A percentile compares a stretch with the other conserved stretches of the same genome.
Evolutionary conservation across 2,797 vertebrate species (phyloP).

Genomic region (Glyptemys insculpta): DNA sequence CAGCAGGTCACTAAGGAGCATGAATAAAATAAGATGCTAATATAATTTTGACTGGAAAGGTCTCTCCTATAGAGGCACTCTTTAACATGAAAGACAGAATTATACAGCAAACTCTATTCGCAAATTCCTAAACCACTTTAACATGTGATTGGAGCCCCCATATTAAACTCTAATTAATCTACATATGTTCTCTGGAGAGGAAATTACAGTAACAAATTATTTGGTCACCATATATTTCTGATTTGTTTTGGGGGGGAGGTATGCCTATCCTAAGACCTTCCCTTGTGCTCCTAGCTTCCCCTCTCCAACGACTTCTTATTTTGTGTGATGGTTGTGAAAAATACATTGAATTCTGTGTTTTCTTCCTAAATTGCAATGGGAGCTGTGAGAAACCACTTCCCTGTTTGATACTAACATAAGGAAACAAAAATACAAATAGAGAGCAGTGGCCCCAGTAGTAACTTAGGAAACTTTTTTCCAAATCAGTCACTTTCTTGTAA

Average conservation of each 20-base stretch:
- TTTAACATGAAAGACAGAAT: constrained; percentile 72
- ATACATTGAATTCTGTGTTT: constrained; percentile 59
- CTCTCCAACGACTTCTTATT: constrained; percentile 41
- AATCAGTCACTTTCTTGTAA: not conserved
- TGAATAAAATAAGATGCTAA: constrained; percentile 79
- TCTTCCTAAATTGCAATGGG: constrained; percentile 73
- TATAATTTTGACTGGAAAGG: constrained; percentile 75
- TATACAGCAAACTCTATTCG: constrained; percentile 61
- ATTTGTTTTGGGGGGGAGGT: not conserved
- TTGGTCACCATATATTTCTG: constrained; percentile 37
- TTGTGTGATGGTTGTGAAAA: constrained; percentile 43
- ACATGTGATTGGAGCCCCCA: constrained; percentile 41
- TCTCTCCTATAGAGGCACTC: constrained; percentile 69
- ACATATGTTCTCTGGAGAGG: constrained; percentile 59
- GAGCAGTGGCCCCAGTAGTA: constrained; percentile 70
- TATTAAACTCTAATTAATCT: constrained; percentile 69
- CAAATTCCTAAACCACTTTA: constrained; percentile 51
- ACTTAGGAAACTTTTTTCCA: not conserved
- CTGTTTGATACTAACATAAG: constrained; percentile 72
- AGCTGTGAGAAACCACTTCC: constrained; percentile 77
- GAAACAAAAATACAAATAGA: constrained; percentile 65
- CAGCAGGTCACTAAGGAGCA: constrained; percentile 63
- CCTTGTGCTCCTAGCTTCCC: constrained; percentile 15
- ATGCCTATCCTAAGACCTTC: not conserved
- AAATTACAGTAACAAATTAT: constrained; percentile 24